Conservation (phyloP, 64 coral and sea anemone genomes). For the Trachythela sp. region DNA sequence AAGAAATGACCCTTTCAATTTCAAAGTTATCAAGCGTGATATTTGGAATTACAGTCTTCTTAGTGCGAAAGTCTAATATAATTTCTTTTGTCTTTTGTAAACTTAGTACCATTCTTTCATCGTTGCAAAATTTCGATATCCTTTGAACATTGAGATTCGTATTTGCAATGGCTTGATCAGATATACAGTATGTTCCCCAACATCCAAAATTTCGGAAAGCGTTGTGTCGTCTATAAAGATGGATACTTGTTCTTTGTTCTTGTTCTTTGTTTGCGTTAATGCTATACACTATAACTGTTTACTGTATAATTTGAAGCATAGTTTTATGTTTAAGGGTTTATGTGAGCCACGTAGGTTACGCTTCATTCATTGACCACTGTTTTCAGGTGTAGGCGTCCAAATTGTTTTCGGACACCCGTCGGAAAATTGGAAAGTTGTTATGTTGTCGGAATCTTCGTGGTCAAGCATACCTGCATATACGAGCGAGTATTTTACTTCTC, state of each 20-base stretch:
- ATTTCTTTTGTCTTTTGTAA: conserved; percentile 14
- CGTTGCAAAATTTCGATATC: neutral
- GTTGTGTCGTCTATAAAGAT: conserved; percentile 20
- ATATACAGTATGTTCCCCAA: neutral
- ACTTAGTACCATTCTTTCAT: conserved; percentile 4
- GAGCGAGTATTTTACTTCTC: too few species aligned
- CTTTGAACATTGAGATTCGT: neutral
- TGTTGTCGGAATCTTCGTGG: too few species aligned
- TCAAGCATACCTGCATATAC: too few species aligned
- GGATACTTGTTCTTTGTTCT: neutral
- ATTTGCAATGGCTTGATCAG: neutral
- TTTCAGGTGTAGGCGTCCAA: too few species aligned
- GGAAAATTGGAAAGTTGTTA: too few species aligned
- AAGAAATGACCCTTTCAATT: neutral
- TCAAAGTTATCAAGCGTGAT: neutral
- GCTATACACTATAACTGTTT: too few species aligned
- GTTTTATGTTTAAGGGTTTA: too few species aligned
- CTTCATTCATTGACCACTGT: too few species aligned
- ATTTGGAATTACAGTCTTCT: neutral
- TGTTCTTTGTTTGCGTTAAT: too few species aligned
- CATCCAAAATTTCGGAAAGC: neutral
- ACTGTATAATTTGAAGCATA: too few species aligned
- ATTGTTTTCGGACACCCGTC: too few species aligned
- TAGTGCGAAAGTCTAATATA: neutral
- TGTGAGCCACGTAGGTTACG: too few species aligned